Conservation (phyloP, 2,797 vertebrate species). For the Rhynchonycteris naso region DNA sequence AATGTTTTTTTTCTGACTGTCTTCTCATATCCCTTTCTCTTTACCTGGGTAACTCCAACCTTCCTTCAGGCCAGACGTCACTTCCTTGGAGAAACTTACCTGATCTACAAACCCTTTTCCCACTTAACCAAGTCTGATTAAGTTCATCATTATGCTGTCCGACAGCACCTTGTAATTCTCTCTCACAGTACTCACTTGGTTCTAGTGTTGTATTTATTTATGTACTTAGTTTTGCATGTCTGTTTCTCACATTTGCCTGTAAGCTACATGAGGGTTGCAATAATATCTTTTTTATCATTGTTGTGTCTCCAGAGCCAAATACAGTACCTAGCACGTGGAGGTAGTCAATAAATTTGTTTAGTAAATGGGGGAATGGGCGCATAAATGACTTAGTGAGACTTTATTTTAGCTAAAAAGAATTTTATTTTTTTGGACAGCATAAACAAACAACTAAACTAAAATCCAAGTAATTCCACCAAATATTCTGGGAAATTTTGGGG, state of each 20-base stretch:
- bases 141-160: background rate
- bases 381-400: background rate
- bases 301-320: background rate
- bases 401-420: background rate
- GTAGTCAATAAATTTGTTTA: background rate
- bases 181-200: background rate
- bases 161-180: background rate
- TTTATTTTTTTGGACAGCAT: background rate
- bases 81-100: background rate
- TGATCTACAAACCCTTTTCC: background rate
- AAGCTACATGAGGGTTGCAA: background rate
- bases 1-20: background rate
- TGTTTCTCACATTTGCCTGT: slow-evolving; percentile 6
- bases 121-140: background rate
- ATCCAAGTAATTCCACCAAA: slow-evolving; percentile 10
- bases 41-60: background rate
- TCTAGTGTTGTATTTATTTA: background rate
- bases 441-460: background rate
- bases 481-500: background rate
- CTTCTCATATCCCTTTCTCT: background rate
- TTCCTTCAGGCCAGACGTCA: background rate
- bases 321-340: background rate
- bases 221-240: background rate
- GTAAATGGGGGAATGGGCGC: background rate
- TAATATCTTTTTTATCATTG: background rate